A percentile compares a stretch with the other conserved stretches of the same genome.
phyloP scores from a whole-genome alignment of 2,113 vertebrate species.

The Myotis yumanensis region DNA sequence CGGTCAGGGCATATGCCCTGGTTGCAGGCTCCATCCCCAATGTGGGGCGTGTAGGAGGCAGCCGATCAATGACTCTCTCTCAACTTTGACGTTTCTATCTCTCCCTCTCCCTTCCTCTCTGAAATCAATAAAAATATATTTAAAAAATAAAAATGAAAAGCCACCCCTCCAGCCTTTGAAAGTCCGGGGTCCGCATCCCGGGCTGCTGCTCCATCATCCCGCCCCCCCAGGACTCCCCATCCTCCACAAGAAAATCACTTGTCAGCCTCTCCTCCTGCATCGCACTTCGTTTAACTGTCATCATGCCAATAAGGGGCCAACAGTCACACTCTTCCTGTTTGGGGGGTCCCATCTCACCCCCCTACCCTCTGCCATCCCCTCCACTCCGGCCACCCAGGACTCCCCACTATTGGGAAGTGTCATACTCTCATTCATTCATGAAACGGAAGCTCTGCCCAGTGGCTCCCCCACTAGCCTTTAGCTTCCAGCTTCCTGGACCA shows the following conservation, averaged over 20 bases:
- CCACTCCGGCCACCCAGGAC: background rate
- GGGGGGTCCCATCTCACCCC: background rate
- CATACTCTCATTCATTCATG: background rate
- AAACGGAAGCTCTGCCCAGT: background rate
- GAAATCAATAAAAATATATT: background rate
- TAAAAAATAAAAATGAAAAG: background rate
- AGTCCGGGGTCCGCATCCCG: slow-evolving; percentile 91
- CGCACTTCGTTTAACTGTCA: background rate
- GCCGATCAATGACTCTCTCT: background rate
- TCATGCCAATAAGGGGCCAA: background rate
- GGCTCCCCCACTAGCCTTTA: background rate
- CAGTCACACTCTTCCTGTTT: background rate
- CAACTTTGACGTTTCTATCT: background rate
- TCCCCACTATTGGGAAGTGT: background rate
- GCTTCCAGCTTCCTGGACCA: background rate
- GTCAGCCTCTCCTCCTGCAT: background rate
- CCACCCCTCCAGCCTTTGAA: slow-evolving; percentile 86
- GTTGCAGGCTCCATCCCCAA: background rate
- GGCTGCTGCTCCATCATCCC: slow-evolving; percentile 89
- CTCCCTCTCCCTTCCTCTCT: background rate
- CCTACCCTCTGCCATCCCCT: background rate
- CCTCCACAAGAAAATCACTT: background rate
- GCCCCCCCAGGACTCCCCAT: slow-evolving; percentile 39
- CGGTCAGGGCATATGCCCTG: background rate
- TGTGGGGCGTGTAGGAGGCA: background rate